These are phyloP conservation scores for Peromyscus eremicus DNA, from an alignment of 2,797 vertebrate species.

Conservation along the genomic window DNA sequence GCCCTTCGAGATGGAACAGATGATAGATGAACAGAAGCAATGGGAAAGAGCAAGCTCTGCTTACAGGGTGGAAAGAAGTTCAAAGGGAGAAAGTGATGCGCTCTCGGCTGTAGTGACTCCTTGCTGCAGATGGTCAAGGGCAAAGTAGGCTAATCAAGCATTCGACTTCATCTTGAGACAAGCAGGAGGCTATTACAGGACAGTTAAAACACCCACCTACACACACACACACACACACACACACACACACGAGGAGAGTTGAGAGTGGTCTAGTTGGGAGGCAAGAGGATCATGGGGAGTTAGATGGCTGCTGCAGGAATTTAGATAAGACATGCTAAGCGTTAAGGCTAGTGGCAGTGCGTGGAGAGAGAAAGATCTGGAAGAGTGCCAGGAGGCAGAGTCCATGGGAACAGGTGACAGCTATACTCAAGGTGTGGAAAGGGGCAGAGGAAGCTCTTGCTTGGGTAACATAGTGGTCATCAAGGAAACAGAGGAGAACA, in stretches of 20 bases:
- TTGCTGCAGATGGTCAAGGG: not conserved
- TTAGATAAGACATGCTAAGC: not conserved
- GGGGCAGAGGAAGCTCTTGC: no score
- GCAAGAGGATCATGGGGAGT: not conserved
- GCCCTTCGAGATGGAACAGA: not conserved
- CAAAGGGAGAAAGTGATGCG: not conserved
- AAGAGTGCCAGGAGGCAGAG: not conserved
- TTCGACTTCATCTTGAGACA: not conserved
- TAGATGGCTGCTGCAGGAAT: not conserved
- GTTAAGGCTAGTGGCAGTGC: not conserved
- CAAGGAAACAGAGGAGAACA: not conserved
- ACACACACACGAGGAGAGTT: not conserved
- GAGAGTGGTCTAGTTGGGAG: not conserved
- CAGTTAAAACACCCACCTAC: accelerated
- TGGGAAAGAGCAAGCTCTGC: not conserved
- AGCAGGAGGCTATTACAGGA: not conserved
- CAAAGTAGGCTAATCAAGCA: no score
- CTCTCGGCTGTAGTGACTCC: not conserved
- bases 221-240: no score
- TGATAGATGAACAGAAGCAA: not conserved
- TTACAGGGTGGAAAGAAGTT: not conserved
- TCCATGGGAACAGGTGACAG: not conserved
- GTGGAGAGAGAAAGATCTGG: not conserved
- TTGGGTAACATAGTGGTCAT: not conserved
- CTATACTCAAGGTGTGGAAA: accelerated